phyloP scores from a whole-genome alignment of 2,888 invertebrate genomes.

The Plagodis pulveraria region DNA sequence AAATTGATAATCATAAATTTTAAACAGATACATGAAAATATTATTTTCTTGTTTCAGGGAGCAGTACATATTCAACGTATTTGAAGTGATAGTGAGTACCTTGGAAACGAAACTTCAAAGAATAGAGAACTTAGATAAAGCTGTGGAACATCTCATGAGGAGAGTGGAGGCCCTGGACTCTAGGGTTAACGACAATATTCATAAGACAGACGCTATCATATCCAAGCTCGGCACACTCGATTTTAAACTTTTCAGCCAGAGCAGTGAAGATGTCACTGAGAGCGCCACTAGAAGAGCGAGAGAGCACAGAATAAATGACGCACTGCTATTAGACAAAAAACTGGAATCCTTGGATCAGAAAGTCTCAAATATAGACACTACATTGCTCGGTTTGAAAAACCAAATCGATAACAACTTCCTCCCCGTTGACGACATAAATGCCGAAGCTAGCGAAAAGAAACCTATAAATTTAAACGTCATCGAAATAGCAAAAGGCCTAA shows the following conservation, averaged over 20 bases:
- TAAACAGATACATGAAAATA: too few relatives aligned
- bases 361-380: constrained; percentile 92
- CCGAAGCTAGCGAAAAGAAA: constrained; percentile 94
- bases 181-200: constrained; percentile 92
- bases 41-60: constrained; percentile 87
- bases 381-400: constrained; percentile 90
- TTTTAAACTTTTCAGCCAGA: constrained; percentile 88
- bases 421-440: constrained; percentile 93
- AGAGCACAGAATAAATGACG: constrained; percentile 58
- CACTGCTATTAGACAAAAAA: constrained; percentile 86
- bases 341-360: constrained; percentile 92
- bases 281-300: constrained; percentile 49
- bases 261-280: constrained; percentile 67
- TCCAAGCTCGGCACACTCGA: constrained; percentile 90
- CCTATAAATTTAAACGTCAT: constrained; percentile 93
- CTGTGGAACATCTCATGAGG: constrained; percentile 94
- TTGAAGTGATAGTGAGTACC: constrained; percentile 95
- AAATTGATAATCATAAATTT: too few relatives aligned
- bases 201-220: constrained; percentile 93
- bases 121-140: constrained; percentile 94
- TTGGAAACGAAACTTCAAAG: constrained; percentile 94
- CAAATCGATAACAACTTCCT: constrained; percentile 93
- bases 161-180: constrained; percentile 93
- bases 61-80: constrained; percentile 94
- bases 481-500: constrained; percentile 93